phyloP scores from a whole-genome alignment of 1,140 invertebrate genomes.

The Berghia stephanieae region DNA sequence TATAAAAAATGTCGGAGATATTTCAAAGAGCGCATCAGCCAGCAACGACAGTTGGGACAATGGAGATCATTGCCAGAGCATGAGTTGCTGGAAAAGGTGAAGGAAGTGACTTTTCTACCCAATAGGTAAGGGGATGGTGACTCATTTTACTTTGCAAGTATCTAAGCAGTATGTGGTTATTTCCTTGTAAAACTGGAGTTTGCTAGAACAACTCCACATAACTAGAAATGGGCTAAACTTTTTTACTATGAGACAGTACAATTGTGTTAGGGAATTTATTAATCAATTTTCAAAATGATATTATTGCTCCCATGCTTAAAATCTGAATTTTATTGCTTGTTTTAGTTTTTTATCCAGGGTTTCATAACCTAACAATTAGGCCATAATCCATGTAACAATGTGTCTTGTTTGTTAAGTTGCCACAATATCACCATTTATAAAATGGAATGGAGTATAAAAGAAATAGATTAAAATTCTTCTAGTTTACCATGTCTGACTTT shows the following conservation, averaged over 20 bases:
- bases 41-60: constrained; percentile 24
- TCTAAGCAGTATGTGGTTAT: no score
- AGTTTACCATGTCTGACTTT: background rate
- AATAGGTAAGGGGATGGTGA: constrained; percentile 26
- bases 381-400: no score
- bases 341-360: no score
- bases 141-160: background rate
- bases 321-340: no score
- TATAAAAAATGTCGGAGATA: constrained; percentile 99
- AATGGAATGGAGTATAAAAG: background rate
- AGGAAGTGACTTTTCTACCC: constrained; percentile 38
- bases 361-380: no score
- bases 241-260: no score
- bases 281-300: no score
- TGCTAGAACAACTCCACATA: no score
- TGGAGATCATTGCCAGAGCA: constrained; percentile 10
- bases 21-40: constrained; percentile 72
- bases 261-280: no score
- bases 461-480: background rate
- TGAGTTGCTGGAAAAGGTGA: constrained; percentile 45
- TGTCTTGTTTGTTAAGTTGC: background rate
- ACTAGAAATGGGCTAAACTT: no score
- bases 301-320: no score
- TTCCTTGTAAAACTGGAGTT: no score
- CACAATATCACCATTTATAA: background rate